Percentiles rank a stretch among this genome's conserved stretches.
Conservation (phyloP, 35 echinoderm and acorn worm genomes). For the Stichopus chloronotus region DNA sequence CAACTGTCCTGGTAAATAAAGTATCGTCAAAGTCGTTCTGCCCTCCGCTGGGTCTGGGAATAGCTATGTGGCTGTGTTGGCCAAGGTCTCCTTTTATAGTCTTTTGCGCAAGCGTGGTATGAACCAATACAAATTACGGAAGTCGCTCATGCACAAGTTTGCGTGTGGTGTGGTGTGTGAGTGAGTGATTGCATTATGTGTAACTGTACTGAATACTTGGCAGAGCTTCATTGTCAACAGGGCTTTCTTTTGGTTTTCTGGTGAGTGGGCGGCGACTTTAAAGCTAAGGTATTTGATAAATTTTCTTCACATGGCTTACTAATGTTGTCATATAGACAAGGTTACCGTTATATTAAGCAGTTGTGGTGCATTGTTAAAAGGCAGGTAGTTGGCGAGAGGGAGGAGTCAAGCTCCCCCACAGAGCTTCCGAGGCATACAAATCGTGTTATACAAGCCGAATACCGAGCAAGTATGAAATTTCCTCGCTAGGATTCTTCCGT, state of each 20-base stretch:
- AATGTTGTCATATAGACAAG: not conserved
- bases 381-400: not conserved
- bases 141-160: not conserved
- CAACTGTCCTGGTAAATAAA: not conserved
- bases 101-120: constrained; percentile 32
- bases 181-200: not conserved
- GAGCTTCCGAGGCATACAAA: constrained; percentile 27
- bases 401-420: not conserved
- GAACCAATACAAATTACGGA: constrained; percentile 33
- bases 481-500: no score
- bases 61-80: no score
- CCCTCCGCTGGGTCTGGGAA: no score
- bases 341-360: no score
- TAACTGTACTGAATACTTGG: no score
- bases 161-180: not conserved
- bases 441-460: not conserved
- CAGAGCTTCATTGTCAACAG: not conserved
- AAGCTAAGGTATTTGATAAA: not conserved
- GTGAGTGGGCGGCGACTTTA: not conserved
- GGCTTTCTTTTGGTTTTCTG: not conserved
- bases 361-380: no score
- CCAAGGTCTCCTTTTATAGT: constrained; percentile 30
- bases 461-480: no score
- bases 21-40: not conserved
- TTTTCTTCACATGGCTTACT: not conserved